These are phyloP conservation scores for Chromis chromis DNA, from an alignment of 2,797 vertebrate species.

Conservation along the genomic window DNA sequence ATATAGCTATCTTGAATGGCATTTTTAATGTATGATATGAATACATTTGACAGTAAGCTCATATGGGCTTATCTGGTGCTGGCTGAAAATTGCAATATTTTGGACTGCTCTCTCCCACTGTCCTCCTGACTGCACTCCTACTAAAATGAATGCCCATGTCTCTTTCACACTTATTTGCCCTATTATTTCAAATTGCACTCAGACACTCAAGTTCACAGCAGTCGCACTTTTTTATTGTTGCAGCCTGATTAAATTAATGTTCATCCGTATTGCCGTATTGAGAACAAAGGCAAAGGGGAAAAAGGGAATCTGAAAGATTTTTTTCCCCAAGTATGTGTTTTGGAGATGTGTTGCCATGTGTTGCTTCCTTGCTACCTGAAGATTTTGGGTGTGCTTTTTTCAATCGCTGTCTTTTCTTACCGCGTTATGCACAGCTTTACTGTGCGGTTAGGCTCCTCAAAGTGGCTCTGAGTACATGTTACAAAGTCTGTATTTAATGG, in stretches of 20 bases:
- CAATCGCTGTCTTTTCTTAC: constrained; percentile 18
- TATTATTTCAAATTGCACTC: constrained; percentile 54
- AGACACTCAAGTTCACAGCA: constrained; percentile 32
- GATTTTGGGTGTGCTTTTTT: background rate
- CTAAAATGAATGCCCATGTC: constrained; percentile 29
- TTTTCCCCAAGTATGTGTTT: background rate
- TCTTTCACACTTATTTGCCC: constrained; percentile 49
- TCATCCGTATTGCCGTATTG: constrained; percentile 11
- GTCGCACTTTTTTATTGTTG: constrained; percentile 31
- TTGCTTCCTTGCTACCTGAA: constrained; percentile 5
- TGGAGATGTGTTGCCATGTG: background rate
- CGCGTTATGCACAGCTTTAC: constrained; percentile 55
- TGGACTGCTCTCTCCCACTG: constrained; percentile 4
- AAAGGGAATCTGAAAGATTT: background rate
- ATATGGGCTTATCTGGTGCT: constrained; percentile 43
- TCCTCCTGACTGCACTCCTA: constrained; percentile 3
- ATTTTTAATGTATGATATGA: constrained; percentile 73
- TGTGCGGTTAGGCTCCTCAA: constrained; percentile 75
- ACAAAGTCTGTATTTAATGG: constrained; percentile 83
- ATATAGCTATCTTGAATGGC: constrained; percentile 61
- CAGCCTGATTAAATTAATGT: constrained; percentile 46
- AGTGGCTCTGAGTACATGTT: constrained; percentile 69
- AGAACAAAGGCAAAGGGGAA: constrained; percentile 29
- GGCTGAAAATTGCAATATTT: constrained; percentile 61
- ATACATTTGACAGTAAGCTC: constrained; percentile 62